A percentile compares a stretch with the other conserved stretches of the same genome.
These are phyloP conservation scores for Aromia moschata DNA, from an alignment of 2,888 invertebrate genomes.

Conservation along the genomic window DNA sequence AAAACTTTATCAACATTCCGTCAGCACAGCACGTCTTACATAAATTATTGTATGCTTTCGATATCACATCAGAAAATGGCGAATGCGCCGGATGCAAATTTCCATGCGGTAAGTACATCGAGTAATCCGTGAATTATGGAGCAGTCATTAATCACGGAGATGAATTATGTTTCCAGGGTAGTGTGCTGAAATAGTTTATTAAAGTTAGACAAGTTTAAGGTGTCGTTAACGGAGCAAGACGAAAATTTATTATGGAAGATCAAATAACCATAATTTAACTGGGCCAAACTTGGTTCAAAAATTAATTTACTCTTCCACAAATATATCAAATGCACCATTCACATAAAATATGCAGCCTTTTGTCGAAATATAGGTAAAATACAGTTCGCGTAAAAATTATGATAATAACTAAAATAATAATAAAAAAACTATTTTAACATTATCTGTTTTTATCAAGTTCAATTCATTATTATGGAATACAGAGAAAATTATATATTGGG, in stretches of 20 bases:
- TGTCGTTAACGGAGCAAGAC: not conserved
- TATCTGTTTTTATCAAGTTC: too few relatives aligned
- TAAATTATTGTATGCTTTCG: too few relatives aligned
- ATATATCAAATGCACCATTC: too few relatives aligned
- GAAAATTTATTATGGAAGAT: not conserved
- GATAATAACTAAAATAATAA: too few relatives aligned
- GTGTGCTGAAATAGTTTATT: not conserved
- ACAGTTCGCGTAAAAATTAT: too few relatives aligned
- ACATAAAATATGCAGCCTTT: too few relatives aligned
- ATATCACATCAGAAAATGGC: conserved; percentile 11
- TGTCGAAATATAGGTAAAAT: too few relatives aligned
- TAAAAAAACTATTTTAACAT: too few relatives aligned
- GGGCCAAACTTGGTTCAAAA: too few relatives aligned
- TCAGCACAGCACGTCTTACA: not conserved
- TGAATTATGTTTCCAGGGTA: not conserved
- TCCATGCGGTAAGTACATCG: not conserved
- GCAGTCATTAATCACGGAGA: not conserved
- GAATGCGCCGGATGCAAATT: conserved; percentile 6
- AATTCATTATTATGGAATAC: too few relatives aligned
- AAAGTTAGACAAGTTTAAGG: not conserved
- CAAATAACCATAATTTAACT: not conserved
- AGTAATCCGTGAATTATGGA: not conserved
- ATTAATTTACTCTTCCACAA: not conserved
- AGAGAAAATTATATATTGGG: too few relatives aligned
- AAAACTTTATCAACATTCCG: too few relatives aligned